Evolutionary conservation across 2,113 vertebrate species (phyloP), one percentile per base, ranked within the genome.

Genomic region (Lanius collurio): DNA sequence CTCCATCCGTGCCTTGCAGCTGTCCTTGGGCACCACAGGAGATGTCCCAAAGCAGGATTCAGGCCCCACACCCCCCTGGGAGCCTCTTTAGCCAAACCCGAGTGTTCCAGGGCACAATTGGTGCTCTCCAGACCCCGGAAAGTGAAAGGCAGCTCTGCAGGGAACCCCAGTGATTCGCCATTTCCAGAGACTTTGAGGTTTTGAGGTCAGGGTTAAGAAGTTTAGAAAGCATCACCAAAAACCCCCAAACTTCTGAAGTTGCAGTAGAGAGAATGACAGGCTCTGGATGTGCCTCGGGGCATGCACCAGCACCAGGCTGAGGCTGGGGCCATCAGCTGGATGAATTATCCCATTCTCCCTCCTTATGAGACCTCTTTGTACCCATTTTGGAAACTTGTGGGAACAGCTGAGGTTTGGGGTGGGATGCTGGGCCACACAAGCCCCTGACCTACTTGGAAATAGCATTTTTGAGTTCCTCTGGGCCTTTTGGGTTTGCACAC

Each of bases 321-420:
- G 83, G 77, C 56, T 49, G 63, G 78, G 77, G 75, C 6, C 6
- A 30, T 47, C 82, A 28, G 59, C 74, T 30, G n/a, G 12, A 74
- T 89, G 83, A 91, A 80, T 96, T 95, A 59, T 93, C 85, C 70
- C 92, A 52, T 93, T 88, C 87, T 94, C 35, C 1, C 62, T 94
- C 71, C 27, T 84, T 89, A 85, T 19, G 60, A 77, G 87, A 12
- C 70, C n/a, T 83, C 95, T 86, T 95, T 95, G 93, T 90, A 44
- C 83, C 94, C 92, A 7, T 67, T 94, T 91, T 87, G 92, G 91
- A 93, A 87, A 71, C 62, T 4, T 64, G 83, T 79, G 93, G 90
- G 85, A 94, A 30, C 42, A 85, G 78, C 93, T 90, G 92, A 79
- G 91, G 60, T 64, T 91, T 41, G 14, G 64, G 64, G 53, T 69